Evolutionary conservation across 2,797 vertebrate species (phyloP), one percentile per base, ranked within the genome.

Genomic region (Australoheros facetus): DNA sequence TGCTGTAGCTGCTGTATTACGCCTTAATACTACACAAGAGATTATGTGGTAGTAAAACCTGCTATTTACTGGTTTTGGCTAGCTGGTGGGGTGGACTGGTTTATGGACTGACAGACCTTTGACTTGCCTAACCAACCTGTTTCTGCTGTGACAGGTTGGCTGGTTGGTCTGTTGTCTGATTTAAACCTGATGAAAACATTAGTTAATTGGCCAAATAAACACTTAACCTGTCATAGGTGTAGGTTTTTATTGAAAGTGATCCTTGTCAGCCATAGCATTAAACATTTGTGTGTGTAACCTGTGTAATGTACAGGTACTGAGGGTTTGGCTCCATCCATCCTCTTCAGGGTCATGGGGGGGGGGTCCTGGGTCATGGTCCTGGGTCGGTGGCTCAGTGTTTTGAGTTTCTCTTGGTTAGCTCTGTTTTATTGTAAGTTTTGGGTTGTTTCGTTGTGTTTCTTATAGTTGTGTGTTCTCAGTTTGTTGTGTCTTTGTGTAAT

Each of bases 21-120:
- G 21, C 66, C 54, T 75, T 37, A 71, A 70, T 64, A 71, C 87
- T 64, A 71, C 53, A 71, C 56, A 2, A 9, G 23, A 80, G 88
- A 91, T 91, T 90, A 87, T 74, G 66, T 8, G 55, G 79, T 66
- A 77, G 79, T 88, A 76, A 89, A 87, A 86, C 51, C 37, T 54
- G 74, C 62, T 59, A 71, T 82, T 80, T 73, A 76, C 82, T 89
- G 77, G 42, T 80, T 3, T 53, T 23, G 37, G 60, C 69, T 51
- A 73, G 60, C 57, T 75, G 81, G 32, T 60, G 12, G 73, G 81
- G 32, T 60, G 12, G 73, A 51, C 54, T 71, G 76, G 19, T 78
- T 76, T 57, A 9, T 48, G 37, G 73, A 7, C 51, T 45, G 19
- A 57, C 3, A 64, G 78, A 30, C 70, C 56, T 30, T 21, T 12